Base-by-base conservation (phyloP, 2,888 invertebrate genomes). In the Epistrophe grossulariae region DNA sequence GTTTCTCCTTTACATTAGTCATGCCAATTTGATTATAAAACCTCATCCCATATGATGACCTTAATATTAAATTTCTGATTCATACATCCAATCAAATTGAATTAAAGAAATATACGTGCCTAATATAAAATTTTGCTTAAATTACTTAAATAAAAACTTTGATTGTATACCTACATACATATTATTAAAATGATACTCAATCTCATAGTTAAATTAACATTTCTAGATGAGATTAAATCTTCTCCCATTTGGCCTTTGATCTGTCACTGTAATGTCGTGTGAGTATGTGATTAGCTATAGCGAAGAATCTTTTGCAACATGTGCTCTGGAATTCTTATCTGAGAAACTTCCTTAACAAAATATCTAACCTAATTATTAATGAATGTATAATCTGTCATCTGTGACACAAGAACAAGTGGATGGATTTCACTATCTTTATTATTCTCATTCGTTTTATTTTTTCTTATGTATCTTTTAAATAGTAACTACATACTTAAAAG, bases 301-400 rank as follows among this genome's bases (percentile, higher is more conserved):
- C 24, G 17, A 10, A 24, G 15, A 50, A 28, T 43, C 52, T 70
- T 55, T 70, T 9, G 28, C 70, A 52, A 50, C 50, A 68, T 50
- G 8, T 19, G 19, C 15, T 50, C 17, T 35, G 24, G 52, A 50
- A 40, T 70, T 55, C 55, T 70, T 52, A 70, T 70, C 55, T 40
- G n/a, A 40, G 38, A 17, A 50, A 31, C 66, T 45, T 66, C 31
- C 45, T 50, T 48, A 66, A 66, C 38, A 52, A 52, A 68, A 52
- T 70, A 70, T 55, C 52, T 70, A 55, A 55, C 52, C 52, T 70
- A 55, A 40, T 55, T 70, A 52, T 40, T n/a, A 40, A 68, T 52
- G 11, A 48, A 66, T 35, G 66, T 19, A 48, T 70, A 24, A 70
- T 70, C 24, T 70, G 24, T 70, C 15, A 70, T 70, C 24, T 70